Evolutionary conservation across 2,888 invertebrate genomes (phyloP).

Genomic region (Aporophyla lueneburgensis): DNA sequence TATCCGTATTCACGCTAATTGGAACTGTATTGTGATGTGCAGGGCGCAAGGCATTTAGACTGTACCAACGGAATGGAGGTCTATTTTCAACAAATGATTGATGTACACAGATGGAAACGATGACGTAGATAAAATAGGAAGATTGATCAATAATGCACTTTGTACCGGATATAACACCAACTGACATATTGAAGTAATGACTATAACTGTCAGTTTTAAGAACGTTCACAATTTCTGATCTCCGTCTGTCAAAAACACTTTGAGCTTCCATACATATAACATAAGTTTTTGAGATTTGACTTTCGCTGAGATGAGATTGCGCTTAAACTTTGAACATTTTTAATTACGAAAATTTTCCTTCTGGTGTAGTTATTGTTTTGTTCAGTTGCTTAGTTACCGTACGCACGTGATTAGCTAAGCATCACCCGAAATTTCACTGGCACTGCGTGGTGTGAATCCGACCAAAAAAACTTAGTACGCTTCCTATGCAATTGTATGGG

Average conservation of each 20-base stretch:
- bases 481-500: too few species aligned
- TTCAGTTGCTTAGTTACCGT: too few species aligned
- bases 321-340: too few species aligned
- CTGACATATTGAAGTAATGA: neutral
- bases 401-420: neutral
- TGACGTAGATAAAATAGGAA: slow-evolving; percentile 1
- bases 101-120: slow-evolving; percentile 9
- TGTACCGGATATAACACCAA: neutral
- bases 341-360: too few species aligned
- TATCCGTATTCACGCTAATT: slow-evolving; percentile 13
- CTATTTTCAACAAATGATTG: slow-evolving; percentile 24
- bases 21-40: slow-evolving; percentile 25
- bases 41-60: too few species aligned
- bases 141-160: slow-evolving; percentile 18
- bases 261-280: too few species aligned
- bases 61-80: neutral
- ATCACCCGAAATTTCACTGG: neutral
- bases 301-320: too few species aligned
- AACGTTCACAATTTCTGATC: too few species aligned
- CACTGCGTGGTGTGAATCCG: neutral
- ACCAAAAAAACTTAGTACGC: neutral
- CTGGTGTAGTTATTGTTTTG: too few species aligned
- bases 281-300: too few species aligned
- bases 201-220: neutral
- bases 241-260: too few species aligned